A percentile compares a stretch with the other conserved stretches of the same genome.
Evolutionary conservation across 2,888 invertebrate species (phyloP).

Genomic region (Andrena fulva): DNA sequence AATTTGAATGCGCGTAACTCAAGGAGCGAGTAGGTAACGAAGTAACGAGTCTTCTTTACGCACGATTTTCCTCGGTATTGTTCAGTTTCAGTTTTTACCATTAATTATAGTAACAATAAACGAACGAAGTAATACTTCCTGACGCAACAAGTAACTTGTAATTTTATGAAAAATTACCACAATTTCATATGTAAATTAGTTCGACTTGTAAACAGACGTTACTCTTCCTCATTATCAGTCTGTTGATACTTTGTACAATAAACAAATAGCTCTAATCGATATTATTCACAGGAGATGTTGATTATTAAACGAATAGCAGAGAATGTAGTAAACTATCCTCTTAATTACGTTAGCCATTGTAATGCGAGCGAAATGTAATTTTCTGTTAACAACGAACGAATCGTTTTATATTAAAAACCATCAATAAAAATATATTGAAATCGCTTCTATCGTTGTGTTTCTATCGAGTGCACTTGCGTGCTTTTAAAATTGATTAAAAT

Average conservation of each 20-base stretch:
- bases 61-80: background rate
- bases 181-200: constrained; percentile 48
- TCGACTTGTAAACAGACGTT: constrained; percentile 25
- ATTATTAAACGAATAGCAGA: constrained; percentile 16
- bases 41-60: background rate
- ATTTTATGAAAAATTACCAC: constrained; percentile 5
- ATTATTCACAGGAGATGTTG: constrained; percentile 20
- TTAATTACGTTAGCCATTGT: constrained; percentile 19
- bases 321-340: constrained; percentile 20
- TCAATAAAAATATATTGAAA: constrained; percentile 48
- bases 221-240: constrained; percentile 28
- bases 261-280: constrained; percentile 34
- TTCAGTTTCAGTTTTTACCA: background rate
- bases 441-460: background rate
- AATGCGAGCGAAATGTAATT: constrained; percentile 20
- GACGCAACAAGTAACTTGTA: constrained; percentile 1
- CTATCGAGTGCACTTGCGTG: too few species aligned
- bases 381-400: constrained; percentile 35
- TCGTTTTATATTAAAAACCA: constrained; percentile 60
- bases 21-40: background rate
- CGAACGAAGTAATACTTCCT: background rate
- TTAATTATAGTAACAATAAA: background rate
- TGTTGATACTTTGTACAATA: constrained; percentile 45
- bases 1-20: background rate
- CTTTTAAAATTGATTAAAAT: background rate